Evolutionary conservation across 2,888 invertebrate genomes (phyloP).

Genomic region (Limnephilus auricula): DNA sequence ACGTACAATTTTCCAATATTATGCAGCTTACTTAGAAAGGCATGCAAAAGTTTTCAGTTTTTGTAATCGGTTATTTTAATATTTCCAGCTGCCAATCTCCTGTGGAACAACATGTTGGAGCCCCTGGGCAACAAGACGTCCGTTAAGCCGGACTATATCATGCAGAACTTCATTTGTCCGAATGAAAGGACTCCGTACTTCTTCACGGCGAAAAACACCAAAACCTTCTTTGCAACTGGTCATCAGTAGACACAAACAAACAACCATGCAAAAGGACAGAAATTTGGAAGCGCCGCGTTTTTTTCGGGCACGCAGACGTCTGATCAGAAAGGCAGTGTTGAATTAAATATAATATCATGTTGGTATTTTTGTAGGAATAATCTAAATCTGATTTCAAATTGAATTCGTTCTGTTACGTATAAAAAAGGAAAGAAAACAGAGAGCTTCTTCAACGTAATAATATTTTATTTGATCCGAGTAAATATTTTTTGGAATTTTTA

Average conservation of each 20-base stretch:
- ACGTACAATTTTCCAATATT: too few relatives aligned
- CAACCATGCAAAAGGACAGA: not conserved
- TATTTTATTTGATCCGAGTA: too few relatives aligned
- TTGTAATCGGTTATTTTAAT: constrained; percentile 22
- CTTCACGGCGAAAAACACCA: constrained; percentile 70
- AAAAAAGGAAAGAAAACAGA: too few relatives aligned
- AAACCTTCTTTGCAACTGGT: constrained; percentile 62
- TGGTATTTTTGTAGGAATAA: too few relatives aligned
- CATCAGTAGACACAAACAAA: constrained; percentile 53
- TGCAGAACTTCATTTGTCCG: constrained; percentile 74
- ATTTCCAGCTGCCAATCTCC: constrained; percentile 74
- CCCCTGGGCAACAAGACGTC: constrained; percentile 74
- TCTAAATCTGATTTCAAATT: too few relatives aligned
- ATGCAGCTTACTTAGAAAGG: not conserved
- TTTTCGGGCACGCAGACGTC: too few relatives aligned
- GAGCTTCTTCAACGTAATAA: too few relatives aligned
- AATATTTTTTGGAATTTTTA: too few relatives aligned
- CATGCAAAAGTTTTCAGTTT: not conserved
- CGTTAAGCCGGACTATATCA: constrained; percentile 69
- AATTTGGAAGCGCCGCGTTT: too few relatives aligned
- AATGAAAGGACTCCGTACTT: constrained; percentile 74
- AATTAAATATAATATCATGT: too few relatives aligned
- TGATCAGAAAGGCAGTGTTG: too few relatives aligned
- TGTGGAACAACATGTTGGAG: constrained; percentile 81
- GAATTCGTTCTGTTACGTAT: too few relatives aligned